These are phyloP conservation scores for Porites australiensis DNA, from an alignment of 64 coral and sea anemone genomes.

Conservation along the genomic window DNA sequence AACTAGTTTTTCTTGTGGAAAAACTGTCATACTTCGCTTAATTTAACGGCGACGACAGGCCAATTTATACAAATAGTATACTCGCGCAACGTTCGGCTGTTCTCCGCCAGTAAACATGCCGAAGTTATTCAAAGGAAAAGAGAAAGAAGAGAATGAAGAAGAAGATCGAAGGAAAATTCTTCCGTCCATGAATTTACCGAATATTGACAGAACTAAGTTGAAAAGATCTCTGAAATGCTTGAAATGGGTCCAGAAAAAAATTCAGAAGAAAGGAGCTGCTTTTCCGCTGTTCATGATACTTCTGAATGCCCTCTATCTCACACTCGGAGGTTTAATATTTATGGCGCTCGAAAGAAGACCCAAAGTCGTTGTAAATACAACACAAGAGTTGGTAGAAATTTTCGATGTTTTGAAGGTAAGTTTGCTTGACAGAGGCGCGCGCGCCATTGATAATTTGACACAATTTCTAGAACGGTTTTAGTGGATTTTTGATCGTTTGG, in stretches of 20 bases:
- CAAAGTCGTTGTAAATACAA: constrained; percentile 58
- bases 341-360: constrained; percentile 80
- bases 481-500: neutral
- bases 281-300: constrained; percentile 85
- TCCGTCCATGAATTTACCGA: constrained; percentile 66
- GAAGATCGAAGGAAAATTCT: constrained; percentile 60
- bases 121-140: constrained; percentile 50
- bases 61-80: neutral
- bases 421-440: neutral
- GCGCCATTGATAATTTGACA: neutral
- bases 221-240: constrained; percentile 84
- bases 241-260: constrained; percentile 76
- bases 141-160: neutral
- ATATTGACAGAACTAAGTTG: constrained; percentile 70
- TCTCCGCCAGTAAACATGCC: neutral
- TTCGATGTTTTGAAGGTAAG: constrained; percentile 84
- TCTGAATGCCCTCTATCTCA: constrained; percentile 72
- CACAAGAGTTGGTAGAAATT: constrained; percentile 82
- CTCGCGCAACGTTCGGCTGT: neutral
- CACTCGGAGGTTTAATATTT: constrained; percentile 83
- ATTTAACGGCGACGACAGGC: constrained; percentile 1
- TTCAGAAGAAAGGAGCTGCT: constrained; percentile 60
- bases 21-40: neutral
- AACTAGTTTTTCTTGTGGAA: neutral
- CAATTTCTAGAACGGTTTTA: neutral